Base-by-base conservation (phyloP, 2,113 vertebrate genomes). In the Sapajus apella region DNA sequence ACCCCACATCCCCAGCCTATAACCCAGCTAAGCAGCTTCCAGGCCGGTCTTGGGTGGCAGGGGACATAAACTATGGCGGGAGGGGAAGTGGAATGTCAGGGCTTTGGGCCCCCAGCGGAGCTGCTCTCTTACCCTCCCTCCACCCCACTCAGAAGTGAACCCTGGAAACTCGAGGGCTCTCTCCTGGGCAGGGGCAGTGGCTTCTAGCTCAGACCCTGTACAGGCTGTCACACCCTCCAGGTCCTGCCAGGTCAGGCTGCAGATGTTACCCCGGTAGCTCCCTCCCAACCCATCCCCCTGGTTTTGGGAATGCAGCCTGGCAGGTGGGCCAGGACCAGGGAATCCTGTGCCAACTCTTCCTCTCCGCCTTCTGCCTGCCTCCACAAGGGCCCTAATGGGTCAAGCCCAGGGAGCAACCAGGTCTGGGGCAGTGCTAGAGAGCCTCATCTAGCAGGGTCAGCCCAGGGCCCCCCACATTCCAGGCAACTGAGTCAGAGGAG, bases 401-500 rank as follows among this genome's bases (percentile, higher is more conserved):
- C 35, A n/a, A 64, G 47, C 43, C 43, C 66, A 72, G 77, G 35
- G 37, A 75, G 72, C 32, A 75, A 20, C 27, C 14, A 0, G 3
- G 12, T n/a, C 12, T 52, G n/a, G 43, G 12, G 47, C 50, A 73
- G 72, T 77, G 92, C 75, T 45, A 8, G 55, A 70, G 50, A 76
- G 32, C 32, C 37, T 72, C 58, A 58, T 20, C 40, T 16, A 30
- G n/a, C 76, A 50, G 30, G 10, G 18, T 82, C 75, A 73, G 50
- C 80, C 92, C 72, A 5, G 25, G 64, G 37, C 32, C 16, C 66
- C 66, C 77, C 17, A 47, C 80, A 47, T 4, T 37, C 94, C 76
- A 80, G 90, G 45, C 93, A 96, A 76, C 73, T 80, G 73, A 97
- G 73, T 91, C 95, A 82, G 84, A 73, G 45, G 30, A 64, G 9